Evolutionary conservation across 2,797 vertebrate species (phyloP).

Genomic region (Hydrocynus forskahlii): DNA sequence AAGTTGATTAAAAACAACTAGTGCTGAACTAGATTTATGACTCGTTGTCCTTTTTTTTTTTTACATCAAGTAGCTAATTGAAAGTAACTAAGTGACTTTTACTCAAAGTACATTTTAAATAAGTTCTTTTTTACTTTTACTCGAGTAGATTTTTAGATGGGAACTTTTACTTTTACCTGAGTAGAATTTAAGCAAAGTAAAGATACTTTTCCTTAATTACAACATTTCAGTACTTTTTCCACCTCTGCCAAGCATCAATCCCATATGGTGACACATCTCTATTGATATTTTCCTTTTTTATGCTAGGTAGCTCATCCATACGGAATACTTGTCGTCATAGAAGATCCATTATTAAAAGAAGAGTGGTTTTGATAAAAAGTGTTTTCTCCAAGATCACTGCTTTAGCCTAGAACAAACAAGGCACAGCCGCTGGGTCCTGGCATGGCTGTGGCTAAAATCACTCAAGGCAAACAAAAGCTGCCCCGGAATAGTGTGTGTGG

Average conservation of each 20-base stretch:
- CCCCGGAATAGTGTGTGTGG: constrained; percentile 40
- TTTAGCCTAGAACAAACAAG: constrained; percentile 32
- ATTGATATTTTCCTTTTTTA: constrained; percentile 24
- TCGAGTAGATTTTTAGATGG: no score
- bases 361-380: constrained; percentile 9
- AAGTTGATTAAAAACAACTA: no score
- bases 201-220: no score
- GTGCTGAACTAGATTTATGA: no score
- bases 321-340: constrained; percentile 1
- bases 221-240: no score
- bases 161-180: no score
- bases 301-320: not conserved
- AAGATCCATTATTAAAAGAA: not conserved
- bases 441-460: constrained; percentile 20
- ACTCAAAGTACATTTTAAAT: no score
- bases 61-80: no score
- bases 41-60: no score
- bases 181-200: no score
- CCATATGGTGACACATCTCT: constrained; percentile 18
- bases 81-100: no score
- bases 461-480: constrained; percentile 29
- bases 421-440: constrained; percentile 16
- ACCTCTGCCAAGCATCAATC: not conserved
- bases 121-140: no score
- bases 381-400: constrained; percentile 10